Base-by-base conservation (phyloP, 2,113 vertebrate species). In the Ammodytes dubius region DNA sequence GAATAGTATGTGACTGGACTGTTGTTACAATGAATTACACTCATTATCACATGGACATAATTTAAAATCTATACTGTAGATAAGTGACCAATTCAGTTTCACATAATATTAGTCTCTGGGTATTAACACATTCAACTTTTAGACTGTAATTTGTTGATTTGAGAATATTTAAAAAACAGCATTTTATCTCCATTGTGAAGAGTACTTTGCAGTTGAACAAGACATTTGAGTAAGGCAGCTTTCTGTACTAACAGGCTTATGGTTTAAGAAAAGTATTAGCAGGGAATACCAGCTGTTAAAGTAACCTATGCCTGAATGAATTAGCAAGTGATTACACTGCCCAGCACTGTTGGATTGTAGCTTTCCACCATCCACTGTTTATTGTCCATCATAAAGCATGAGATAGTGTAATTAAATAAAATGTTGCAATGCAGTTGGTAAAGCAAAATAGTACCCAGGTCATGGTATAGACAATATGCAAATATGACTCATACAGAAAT, bases 261-360 rank as follows among this genome's bases (percentile, higher is more conserved):
- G 57, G 73, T 77, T 90, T 83, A 80, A 83, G 35, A 15, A 71
- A 78, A 72, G 75, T 35, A 82, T 82, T 88, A 88, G 12, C 53
- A 68, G 83, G 9, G 35, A 59, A 77, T 27, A 70, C 46, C 74
- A 84, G 47, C 66, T 86, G 75, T 61, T 76, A 49, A 77, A 83
- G 64, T 58, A 72, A 15, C 45, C 59, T 0, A 7, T 37, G 56
- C 4, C 46, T 4, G n/a, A 50, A 73, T 50, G 1, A 53, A 40
- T 40, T 50, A 73, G 7, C 40, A 76, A 27, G 2, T 9, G 3
- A 67, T 70, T 50, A 70, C 53, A 19, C 43, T 69, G 40, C 39
- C 8, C 12, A 69, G 19, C 15, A 37, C 3, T 53, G 3, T 57
- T 69, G 5, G 4, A 52, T 45, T 42, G 27, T 64, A 45, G 4